Conservation (phyloP, 2,888 invertebrate genomes). For the Encarsia formosa region DNA sequence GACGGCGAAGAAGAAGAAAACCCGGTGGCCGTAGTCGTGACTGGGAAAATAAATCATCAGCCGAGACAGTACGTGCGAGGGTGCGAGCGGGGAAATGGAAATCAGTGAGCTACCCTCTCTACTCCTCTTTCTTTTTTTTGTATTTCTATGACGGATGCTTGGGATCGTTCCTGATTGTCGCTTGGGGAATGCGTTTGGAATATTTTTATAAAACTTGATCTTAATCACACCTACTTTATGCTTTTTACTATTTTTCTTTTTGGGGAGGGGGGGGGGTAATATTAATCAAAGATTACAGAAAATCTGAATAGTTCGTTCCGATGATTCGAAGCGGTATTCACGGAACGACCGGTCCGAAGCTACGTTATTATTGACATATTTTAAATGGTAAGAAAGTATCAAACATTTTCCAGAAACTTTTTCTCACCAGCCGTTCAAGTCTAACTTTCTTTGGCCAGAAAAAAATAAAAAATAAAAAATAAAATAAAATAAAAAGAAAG, state of each 20-base stretch:
- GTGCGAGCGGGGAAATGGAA: slow-evolving; percentile 11
- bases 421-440: neutral
- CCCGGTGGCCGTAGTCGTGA: slow-evolving; percentile 10
- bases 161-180: neutral
- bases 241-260: no score
- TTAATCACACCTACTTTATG: no score
- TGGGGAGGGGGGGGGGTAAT: neutral
- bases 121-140: neutral
- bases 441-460: neutral
- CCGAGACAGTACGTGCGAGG: neutral
- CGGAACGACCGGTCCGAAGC: no score
- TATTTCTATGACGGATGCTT: neutral
- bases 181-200: neutral
- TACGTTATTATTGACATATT: no score
- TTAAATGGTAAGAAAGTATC: slow-evolving; percentile 1
- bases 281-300: neutral
- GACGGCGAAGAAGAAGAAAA: neutral
- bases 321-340: no score
- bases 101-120: slow-evolving; percentile 15
- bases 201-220: no score
- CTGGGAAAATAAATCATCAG: slow-evolving; percentile 19
- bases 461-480: neutral
- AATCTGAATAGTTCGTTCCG: no score
- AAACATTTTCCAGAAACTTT: neutral
- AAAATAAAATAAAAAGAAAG: no score